A percentile compares a stretch with the other conserved stretches of the same genome.
Conservation (phyloP, 1,140 invertebrate species). For the Whitmania pigra region DNA sequence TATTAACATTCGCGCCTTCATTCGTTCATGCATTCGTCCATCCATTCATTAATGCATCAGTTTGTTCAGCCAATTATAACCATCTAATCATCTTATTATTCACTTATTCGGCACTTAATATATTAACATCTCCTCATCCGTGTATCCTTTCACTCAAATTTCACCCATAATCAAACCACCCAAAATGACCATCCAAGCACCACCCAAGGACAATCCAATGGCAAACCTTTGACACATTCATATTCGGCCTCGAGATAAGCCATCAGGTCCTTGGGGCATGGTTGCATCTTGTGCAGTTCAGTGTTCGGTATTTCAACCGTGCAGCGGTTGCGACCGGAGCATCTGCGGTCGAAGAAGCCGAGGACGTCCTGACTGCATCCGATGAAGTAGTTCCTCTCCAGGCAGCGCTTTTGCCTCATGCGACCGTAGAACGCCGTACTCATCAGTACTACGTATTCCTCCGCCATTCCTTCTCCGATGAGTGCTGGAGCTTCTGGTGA, state of each 20-base stretch:
- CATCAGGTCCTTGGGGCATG: not conserved
- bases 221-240: not conserved
- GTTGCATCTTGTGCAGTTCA: constrained; percentile 1
- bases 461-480: constrained; percentile 2
- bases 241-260: constrained; percentile 8
- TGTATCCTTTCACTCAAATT: no score
- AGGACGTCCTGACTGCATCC: not conserved
- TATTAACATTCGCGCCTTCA: no score
- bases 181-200: not conserved
- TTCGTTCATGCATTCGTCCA: no score
- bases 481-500: not conserved
- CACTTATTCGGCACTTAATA: no score
- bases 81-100: no score
- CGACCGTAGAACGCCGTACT: no score
- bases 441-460: no score
- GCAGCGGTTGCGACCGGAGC: not conserved
- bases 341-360: not conserved
- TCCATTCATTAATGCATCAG: no score
- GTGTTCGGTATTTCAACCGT: not conserved
- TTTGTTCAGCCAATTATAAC: no score
- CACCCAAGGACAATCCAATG: not conserved
- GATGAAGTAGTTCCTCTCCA: not conserved
- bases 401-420: no score
- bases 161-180: no score
- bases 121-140: no score